Evolutionary conservation across 2,888 invertebrate genomes (phyloP), one percentile per base, ranked within the genome.

Genomic region (Cryptus armator): DNA sequence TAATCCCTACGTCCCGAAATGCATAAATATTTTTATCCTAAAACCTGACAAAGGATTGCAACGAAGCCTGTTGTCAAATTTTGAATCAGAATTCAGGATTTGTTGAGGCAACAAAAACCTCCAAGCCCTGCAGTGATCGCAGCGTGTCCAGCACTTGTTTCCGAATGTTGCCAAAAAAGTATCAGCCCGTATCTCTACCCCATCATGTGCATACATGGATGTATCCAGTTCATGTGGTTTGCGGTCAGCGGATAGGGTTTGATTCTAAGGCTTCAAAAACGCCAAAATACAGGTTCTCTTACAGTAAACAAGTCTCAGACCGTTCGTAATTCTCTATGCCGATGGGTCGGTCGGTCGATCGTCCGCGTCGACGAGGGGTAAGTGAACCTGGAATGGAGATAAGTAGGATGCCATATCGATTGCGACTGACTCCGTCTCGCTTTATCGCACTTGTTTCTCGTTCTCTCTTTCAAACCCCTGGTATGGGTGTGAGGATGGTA

Each of bases 321-420:
- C 43, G 43, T n/a, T 66, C 64, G 37, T 48, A 46, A 62, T 43
- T 67, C 66, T 67, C 46, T 56, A 43, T 72, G 72, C 72, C 59
- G 76, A 74, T 83, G 76, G 72, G 76, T 82, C 70, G 75, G 76
- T 75, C 75, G 78, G 70, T 84, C 68, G 78, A 71, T 71, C 79
- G 72, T 72, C 66, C 71, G 51, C 67, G 83, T 81, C 82, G 87
- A 85, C 81, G 85, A 87, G 88, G 87, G 87, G 88, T 88, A 87
- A 87, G 88, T 85, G 89, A 89, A 87, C 87, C 87, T 83, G 88
- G 89, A 89, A 90, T 89, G 89, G 88, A 92, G 92, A 92, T 92
- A 93, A 93, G 92, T 92, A 91, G 91, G 90, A 93, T 92, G 89
- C 90, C 90, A 92, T 93, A 93, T 93, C 92, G 93, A 93, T 93